Base-by-base conservation (phyloP, 2,797 vertebrate genomes). In the Pyrocephalus nanus region DNA sequence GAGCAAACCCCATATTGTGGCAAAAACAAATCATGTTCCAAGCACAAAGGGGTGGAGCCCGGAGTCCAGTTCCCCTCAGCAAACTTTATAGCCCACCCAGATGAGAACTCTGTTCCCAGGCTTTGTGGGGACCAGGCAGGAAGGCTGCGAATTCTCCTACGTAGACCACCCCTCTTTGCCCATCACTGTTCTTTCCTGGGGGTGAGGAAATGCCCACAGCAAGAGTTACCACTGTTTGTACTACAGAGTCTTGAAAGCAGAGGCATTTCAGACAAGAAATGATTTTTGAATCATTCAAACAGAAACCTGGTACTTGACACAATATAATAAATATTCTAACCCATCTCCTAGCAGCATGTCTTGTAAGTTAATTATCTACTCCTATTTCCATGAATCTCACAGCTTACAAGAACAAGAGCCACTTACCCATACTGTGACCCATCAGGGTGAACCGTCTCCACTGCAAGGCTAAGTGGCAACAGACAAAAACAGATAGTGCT, bases 341-440 rank as follows among this genome's bases (percentile, higher is more conserved):
- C 22, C 43, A 51, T 81, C 34, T 92, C 88, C 54, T 81, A 90
- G 80, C 76, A 78, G 76, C 53, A 29, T 72, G 43, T 48, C 71
- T 90, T 78, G 38, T 72, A 94, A 89, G 34, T 61, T 94, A 94
- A 92, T 94, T 72, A 94, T 75, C 81, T 55, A 48, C 40, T 94
- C 62, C 14, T 45, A 17, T 72, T 83, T 89, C 55, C 48, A 43
- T 21, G 22, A 76, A 86, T 75, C 58, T 91, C 70, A 72, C 53
- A 32, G 5, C 12, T 95, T 88, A 93, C n/a, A 69, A 91, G 91
- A 45, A 80, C 58, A 91, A 80, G 64, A 92, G 61, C 77, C 47
- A 97, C 99, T 99, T 98, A 99, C 99, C 99, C 97, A 99, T 99
- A 94, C 99, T 99, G 97, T 99, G 99, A 92, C 98, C 98, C 79